Conservation (phyloP, 2,888 invertebrate species). For the Neria commutata region DNA sequence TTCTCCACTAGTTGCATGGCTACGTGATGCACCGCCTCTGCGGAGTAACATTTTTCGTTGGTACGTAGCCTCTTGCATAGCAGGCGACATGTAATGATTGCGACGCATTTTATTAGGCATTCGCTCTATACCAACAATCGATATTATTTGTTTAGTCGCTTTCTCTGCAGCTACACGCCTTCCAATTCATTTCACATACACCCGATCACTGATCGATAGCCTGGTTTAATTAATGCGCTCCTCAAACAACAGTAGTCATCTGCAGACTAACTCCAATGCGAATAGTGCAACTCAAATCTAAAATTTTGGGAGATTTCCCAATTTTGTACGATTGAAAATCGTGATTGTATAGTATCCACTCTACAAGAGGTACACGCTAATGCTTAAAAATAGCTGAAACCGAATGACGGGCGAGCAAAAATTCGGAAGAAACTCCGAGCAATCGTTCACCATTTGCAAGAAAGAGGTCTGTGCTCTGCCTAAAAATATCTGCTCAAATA, state of each 20-base stretch:
- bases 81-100: background rate
- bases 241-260: background rate
- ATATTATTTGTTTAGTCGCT: too few species aligned
- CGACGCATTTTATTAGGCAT: constrained; percentile 7
- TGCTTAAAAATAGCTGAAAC: constrained; percentile 21
- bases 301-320: too few species aligned
- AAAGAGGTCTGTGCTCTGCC: background rate
- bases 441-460: background rate
- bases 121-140: too few species aligned
- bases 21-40: constrained; percentile 38
- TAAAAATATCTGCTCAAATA: constrained; percentile 17
- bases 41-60: constrained; percentile 20
- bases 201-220: background rate
- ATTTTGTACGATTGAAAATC: background rate
- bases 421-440: constrained; percentile 14
- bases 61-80: constrained; percentile 24
- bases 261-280: constrained; percentile 9
- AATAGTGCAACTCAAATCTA: too few species aligned
- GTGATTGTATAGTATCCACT: background rate
- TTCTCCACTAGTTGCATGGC: too few species aligned
- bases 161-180: too few species aligned
- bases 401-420: too few species aligned
- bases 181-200: too few species aligned
- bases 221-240: constrained; percentile 1
- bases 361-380: constrained; percentile 14